A percentile compares a stretch with the other conserved stretches of the same genome.
Conservation (phyloP, 2,797 vertebrate genomes). For the Sebastes diaconus region DNA sequence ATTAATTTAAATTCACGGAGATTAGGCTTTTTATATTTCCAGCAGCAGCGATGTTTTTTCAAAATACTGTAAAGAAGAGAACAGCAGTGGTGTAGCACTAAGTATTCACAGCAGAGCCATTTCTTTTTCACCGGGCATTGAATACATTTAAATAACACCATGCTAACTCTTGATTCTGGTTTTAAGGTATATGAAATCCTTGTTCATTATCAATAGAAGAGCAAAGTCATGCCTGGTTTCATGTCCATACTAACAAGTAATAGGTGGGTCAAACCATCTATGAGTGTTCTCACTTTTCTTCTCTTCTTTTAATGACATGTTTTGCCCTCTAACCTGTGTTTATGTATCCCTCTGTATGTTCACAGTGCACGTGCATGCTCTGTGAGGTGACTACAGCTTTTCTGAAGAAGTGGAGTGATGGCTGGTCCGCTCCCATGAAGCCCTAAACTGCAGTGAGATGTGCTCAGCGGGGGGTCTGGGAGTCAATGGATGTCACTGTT, state of each 20-base stretch:
- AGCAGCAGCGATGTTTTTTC: background rate
- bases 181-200: background rate
- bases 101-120: background rate
- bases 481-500: constrained; percentile 82
- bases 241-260: background rate
- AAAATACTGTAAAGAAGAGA: background rate
- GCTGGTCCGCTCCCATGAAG: constrained; percentile 35
- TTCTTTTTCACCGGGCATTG: background rate
- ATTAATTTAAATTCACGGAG: background rate
- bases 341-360: constrained; percentile 1
- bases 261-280: background rate
- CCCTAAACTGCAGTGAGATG: constrained; percentile 53
- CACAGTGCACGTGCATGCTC: background rate
- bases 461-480: constrained; percentile 67
- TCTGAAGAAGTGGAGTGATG: constrained; percentile 41
- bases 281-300: background rate
- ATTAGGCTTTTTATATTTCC: background rate
- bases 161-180: background rate
- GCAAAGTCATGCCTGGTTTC: background rate
- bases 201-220: background rate
- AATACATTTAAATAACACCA: background rate
- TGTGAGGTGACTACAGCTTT: constrained; percentile 13
- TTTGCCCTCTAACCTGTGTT: background rate
- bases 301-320: background rate
- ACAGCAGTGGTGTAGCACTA: background rate